A percentile compares a stretch with the other conserved stretches of the same genome.
These are phyloP conservation scores for Rhinichthys klamathensis DNA, from an alignment of 2,113 vertebrate genomes.

Conservation along the genomic window DNA sequence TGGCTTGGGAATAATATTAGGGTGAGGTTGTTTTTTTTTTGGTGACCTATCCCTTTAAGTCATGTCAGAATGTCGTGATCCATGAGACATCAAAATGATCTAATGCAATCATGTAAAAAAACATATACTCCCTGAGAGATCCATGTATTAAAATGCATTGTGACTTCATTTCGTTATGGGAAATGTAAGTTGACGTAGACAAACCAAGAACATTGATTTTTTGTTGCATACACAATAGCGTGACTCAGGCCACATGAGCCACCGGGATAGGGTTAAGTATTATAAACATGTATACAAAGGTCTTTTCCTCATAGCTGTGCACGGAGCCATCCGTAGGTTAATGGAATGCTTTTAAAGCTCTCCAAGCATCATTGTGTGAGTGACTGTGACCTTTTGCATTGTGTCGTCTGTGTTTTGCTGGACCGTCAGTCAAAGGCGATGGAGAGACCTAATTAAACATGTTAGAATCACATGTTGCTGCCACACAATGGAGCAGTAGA, in stretches of 20 bases:
- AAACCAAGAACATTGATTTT: slow-evolving; percentile 18
- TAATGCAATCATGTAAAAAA: slow-evolving; percentile 3
- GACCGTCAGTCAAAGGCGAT: slow-evolving; percentile 69
- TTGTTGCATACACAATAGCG: background rate
- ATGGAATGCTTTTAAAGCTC: slow-evolving; percentile 59
- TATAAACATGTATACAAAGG: slow-evolving; percentile 37
- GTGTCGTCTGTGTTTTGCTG: slow-evolving; percentile 68
- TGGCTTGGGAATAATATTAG: background rate
- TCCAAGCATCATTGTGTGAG: slow-evolving; percentile 56
- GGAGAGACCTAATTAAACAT: slow-evolving; percentile 74
- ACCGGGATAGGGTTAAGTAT: slow-evolving; percentile 20
- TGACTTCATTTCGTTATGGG: background rate
- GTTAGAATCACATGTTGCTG: slow-evolving; percentile 67
- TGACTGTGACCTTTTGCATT: slow-evolving; percentile 61
- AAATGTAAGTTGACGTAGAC: slow-evolving; percentile 1
- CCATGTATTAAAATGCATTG: background rate
- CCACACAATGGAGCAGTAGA: slow-evolving; percentile 71
- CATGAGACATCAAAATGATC: background rate
- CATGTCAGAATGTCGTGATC: background rate
- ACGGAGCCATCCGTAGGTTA: slow-evolving; percentile 48
- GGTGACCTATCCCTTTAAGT: background rate
- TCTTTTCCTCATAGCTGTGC: slow-evolving; percentile 40
- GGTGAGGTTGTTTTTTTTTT: background rate
- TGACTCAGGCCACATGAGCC: slow-evolving; percentile 6
- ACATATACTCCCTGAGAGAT: background rate